phyloP scores from a whole-genome alignment of 2,113 vertebrate genomes.

The Varanus salvator region DNA sequence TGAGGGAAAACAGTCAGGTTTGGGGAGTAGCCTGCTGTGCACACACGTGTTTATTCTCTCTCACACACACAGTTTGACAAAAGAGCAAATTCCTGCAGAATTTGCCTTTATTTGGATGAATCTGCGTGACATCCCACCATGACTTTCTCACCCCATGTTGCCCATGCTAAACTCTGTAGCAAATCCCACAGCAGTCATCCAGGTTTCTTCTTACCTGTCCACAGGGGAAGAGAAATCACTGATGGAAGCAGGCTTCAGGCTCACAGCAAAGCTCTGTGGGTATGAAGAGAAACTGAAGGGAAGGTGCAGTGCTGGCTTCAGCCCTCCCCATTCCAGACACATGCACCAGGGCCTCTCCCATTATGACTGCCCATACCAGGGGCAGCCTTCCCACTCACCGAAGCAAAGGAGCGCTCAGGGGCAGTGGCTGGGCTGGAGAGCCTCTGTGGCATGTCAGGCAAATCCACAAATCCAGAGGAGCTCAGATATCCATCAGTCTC shows the following conservation, averaged over 20 bases:
- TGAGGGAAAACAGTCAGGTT: no score
- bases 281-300: not conserved
- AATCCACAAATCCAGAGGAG: conserved; percentile 88
- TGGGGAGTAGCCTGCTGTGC: no score
- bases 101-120: not conserved
- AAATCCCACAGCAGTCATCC: not conserved
- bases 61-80: no score
- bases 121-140: not conserved
- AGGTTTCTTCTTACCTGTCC: conserved; percentile 83
- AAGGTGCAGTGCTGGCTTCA: rapidly evolving
- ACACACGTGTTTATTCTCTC: no score
- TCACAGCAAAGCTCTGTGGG: conserved; percentile 83
- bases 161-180: not conserved
- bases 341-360: not conserved
- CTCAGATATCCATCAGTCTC: conserved; percentile 94
- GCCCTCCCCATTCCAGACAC: rapidly evolving
- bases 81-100: no score
- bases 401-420: conserved; percentile 82
- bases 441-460: conserved; percentile 65
- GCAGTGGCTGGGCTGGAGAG: conserved; percentile 66
- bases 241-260: conserved; percentile 64
- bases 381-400: conserved; percentile 74
- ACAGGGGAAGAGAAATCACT: conserved; percentile 84
- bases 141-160: not conserved
- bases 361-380: not conserved